Evolutionary conservation across 2,888 invertebrate species (phyloP), one percentile per base, ranked within the genome.

Genomic region (Eilema depressum): DNA sequence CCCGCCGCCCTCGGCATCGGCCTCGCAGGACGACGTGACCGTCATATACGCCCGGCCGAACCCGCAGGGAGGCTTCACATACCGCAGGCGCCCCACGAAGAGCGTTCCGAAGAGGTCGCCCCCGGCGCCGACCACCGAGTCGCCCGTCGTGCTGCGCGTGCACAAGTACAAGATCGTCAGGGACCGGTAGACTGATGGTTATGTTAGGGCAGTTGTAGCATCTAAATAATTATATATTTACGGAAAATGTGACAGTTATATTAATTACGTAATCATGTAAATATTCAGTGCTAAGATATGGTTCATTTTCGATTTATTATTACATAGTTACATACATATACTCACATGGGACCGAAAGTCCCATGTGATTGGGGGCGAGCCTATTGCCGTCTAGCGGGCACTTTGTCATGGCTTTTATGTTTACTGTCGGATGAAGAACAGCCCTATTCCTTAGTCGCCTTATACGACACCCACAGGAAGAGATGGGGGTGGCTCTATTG

Each of bases 21-120:
- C 14, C 17, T 25, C 75, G 7, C 63, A 70, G 14, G 78, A 81
- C n/a, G 80, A 83, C 60, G 14, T 86, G 12, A 82, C 88, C 33
- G 83, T 94, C 17, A 84, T 94, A 73, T 94, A 93, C 86, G 94
- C 94, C 63, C 86, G 92, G 3, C 92, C 92, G 7, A 88, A 86
- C 71, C 83, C 88, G 3, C 75, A 86, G 63, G 93, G 94, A 10
- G 93, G 94, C 7, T 94, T 88, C 85, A 83, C 89, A 10, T 93
- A 94, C 83, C 88, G 89, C 70, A 86, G 85, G 57, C 81, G 83
- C 61, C 86, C 88, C 2, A 26, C 66, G 63, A 80, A 75, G 74
- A 30, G 70, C 3, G 70, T 37, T 68, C 68, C 67, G n/a, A 79
- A 73, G 70, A 80, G 79, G 56, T 77, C 83, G 60, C 69, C 73